Evolutionary conservation across 2,797 vertebrate species (phyloP).

Genomic region (Champsocephalus esox): DNA sequence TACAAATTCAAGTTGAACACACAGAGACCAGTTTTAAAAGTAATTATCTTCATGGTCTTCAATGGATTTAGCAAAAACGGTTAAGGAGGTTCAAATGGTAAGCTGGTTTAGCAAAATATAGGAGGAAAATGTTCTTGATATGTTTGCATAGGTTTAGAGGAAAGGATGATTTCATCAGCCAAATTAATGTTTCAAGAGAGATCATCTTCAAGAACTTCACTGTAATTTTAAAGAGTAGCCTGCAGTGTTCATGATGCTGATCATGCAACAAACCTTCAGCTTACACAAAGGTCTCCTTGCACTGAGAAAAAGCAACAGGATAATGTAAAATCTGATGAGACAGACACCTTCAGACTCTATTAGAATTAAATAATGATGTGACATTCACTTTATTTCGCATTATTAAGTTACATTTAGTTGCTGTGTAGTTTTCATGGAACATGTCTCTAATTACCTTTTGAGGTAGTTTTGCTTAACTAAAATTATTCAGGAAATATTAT

Average conservation of each 20-base stretch:
- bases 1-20: not conserved
- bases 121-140: not conserved
- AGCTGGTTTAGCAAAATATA: not conserved
- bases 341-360: not conserved
- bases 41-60: not conserved
- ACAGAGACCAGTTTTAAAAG: not conserved
- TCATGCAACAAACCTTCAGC: not conserved
- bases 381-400: not conserved
- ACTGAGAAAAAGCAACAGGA: not conserved
- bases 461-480: not conserved
- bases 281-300: not conserved
- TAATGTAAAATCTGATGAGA: not conserved
- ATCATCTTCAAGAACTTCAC: not conserved
- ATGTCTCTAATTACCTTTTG: not conserved
- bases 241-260: not conserved
- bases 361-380: conserved; percentile 24
- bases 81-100: too few species aligned
- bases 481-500: conserved; percentile 35
- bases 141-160: not conserved
- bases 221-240: not conserved
- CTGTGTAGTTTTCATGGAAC: not conserved
- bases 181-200: not conserved
- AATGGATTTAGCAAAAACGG: not conserved
- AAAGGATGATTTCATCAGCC: not conserved
- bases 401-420: not conserved